Conservation (phyloP, 2,888 invertebrate genomes). For the Amiota mariae region DNA sequence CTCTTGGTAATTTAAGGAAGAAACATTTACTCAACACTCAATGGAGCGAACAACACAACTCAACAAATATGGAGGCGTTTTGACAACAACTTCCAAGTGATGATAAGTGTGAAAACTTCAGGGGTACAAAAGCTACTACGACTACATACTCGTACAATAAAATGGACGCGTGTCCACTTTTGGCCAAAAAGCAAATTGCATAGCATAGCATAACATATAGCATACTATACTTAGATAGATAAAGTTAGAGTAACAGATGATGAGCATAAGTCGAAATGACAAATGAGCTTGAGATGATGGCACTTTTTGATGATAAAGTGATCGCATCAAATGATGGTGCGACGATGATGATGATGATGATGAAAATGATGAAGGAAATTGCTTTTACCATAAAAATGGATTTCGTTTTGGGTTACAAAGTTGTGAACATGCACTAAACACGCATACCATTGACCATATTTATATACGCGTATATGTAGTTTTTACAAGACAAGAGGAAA, state of each 20-base stretch:
- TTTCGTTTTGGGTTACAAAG: not conserved
- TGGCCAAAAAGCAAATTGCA: conserved; percentile 65
- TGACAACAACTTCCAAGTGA: conserved; percentile 34
- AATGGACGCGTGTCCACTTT: conserved; percentile 63
- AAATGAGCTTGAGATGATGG: conserved; percentile 63
- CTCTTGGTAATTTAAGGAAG: conserved; percentile 66
- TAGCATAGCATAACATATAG: conserved; percentile 45
- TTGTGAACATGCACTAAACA: conserved; percentile 45
- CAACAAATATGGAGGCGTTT: conserved; percentile 64
- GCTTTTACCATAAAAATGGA: conserved; percentile 41
- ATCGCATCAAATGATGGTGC: not conserved
- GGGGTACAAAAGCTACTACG: not conserved
- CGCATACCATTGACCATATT: conserved; percentile 26
- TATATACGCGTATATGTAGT: no score
- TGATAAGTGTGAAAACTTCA: conserved; percentile 13
- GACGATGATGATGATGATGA: no score
- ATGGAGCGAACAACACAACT: conserved; percentile 38
- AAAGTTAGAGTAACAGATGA: not conserved
- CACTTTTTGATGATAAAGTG: conserved; percentile 38
- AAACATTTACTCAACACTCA: conserved; percentile 47
- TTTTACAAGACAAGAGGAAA: not conserved
- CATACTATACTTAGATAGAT: conserved; percentile 54
- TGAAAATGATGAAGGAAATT: conserved; percentile 20
- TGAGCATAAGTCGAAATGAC: conserved; percentile 51
- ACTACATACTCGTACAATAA: not conserved